Evolutionary conservation across 37 sponge, comb jelly and placozoan species (phyloP).

Genomic region (Crambe crambe): DNA sequence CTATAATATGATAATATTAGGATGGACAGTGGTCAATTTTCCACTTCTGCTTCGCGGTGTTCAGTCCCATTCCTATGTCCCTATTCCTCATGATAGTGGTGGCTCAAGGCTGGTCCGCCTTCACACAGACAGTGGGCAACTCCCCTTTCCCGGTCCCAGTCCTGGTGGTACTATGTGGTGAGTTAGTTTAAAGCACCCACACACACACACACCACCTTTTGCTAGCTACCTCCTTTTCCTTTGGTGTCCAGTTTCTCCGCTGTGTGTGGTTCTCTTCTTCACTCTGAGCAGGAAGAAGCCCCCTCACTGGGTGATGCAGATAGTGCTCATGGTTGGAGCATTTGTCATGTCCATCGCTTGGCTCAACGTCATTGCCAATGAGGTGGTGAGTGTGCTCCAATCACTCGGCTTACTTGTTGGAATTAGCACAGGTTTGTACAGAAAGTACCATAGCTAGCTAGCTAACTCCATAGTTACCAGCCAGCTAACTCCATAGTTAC

Average conservation of each 20-base stretch:
- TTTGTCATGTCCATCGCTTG: slow-evolving; percentile 70
- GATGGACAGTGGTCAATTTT: slow-evolving; percentile 32
- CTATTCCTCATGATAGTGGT: slow-evolving; percentile 17
- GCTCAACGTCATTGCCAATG: slow-evolving; percentile 73
- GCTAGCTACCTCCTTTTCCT: no score
- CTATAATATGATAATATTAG: slow-evolving; percentile 2
- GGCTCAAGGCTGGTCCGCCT: slow-evolving; percentile 55
- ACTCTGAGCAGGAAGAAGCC: slow-evolving; percentile 8
- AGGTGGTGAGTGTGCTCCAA: slow-evolving; percentile 68
- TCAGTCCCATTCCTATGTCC: slow-evolving; percentile 26
- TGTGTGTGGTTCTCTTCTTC: slow-evolving; percentile 27
- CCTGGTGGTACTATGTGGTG: slow-evolving; percentile 20
- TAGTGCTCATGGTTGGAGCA: slow-evolving; percentile 57
- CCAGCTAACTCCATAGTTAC: not conserved
- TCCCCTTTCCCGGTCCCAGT: slow-evolving; percentile 18
- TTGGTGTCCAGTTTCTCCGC: slow-evolving; percentile 5
- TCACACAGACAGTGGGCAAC: slow-evolving; percentile 32
- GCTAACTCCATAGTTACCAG: not conserved
- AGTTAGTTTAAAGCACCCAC: not conserved
- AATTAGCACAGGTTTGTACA: slow-evolving; percentile 62
- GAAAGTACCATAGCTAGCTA: no score
- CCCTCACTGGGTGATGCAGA: slow-evolving; percentile 55
- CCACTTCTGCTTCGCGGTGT: slow-evolving; percentile 19
- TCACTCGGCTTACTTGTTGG: slow-evolving; percentile 62
- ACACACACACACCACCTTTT: no score